Base-by-base conservation (phyloP, 2,888 invertebrate genomes). In the Pollenia griseotomentosa region DNA sequence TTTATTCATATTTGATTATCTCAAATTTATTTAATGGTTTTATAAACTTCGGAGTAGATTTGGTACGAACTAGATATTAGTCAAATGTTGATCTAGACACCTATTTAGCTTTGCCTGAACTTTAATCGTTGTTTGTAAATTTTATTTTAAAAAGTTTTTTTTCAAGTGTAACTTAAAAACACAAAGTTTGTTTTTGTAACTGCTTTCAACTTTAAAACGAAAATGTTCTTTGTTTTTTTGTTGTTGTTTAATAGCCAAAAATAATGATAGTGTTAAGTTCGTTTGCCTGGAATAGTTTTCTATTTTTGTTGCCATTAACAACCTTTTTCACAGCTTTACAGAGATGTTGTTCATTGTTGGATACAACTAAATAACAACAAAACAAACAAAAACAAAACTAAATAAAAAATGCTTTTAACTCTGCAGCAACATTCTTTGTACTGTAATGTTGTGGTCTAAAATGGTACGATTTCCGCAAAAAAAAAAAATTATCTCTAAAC, bases 401-500 rank as follows among this genome's bases (percentile, higher is more conserved):
- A 68, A 68, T 53, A 14, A 55, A 65, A 75, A 86, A n/a, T 63
- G 9, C 51, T 71, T 85, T 83, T 23, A 83, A 57, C 89, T 90
- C 87, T 1, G 88, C 86, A 19, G 87, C 85, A 33, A 89, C 14
- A 57, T 88, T 80, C 40, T 88, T 71, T 63, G 88, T 85, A n/a
- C n/a, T 40, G 14, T 10, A 51, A 40, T 89, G 88, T 12, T 82
- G 75, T 78, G 88, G 87, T 8, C 89, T 85, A 71, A 89, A 90
- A 75, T 68, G 55, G 55, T 57, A 57, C 68, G 55, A 79, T 79
- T 86, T 83, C 79, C 82, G 79, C 16, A 70, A 46, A 75, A 71
- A 70, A 46, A 75, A 71, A 81, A 68, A 70, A 19, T 66, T 79
- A 74, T 79, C 74, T 57, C 59, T 59, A 63, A 74, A 68, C 48